phyloP scores from a whole-genome alignment of 2,797 vertebrate genomes.

The Sebastes itinus region DNA sequence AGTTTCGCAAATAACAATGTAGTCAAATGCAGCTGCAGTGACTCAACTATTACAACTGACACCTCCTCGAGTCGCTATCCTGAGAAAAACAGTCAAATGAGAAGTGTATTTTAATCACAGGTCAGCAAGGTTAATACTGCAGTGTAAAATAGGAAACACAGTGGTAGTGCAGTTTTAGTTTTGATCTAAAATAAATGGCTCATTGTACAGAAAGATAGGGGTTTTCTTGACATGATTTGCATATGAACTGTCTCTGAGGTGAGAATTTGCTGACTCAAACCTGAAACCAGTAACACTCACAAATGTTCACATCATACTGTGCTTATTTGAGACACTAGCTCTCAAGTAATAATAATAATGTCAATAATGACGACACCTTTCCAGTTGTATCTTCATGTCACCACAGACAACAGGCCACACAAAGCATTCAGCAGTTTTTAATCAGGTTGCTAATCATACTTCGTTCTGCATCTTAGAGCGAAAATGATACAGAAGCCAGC shows the following conservation, averaged over 20 bases:
- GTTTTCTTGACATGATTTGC: neutral
- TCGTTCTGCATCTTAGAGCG: neutral
- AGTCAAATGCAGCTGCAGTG: neutral
- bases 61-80: neutral
- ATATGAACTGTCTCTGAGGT: neutral
- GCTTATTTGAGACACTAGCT: fast-evolving
- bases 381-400: neutral
- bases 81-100: neutral
- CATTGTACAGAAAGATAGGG: too few relatives aligned
- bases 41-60: neutral
- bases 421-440: neutral
- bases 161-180: neutral
- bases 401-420: neutral
- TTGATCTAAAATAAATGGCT: neutral
- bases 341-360: neutral
- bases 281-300: neutral
- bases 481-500: neutral
- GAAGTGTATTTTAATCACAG: neutral
- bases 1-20: neutral
- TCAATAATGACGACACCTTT: neutral
- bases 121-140: neutral
- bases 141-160: neutral
- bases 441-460: neutral
- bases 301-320: neutral
- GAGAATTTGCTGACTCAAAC: neutral